Evolutionary conservation across 2,888 invertebrate species (phyloP).

Genomic region (Lapara coniferarum): DNA sequence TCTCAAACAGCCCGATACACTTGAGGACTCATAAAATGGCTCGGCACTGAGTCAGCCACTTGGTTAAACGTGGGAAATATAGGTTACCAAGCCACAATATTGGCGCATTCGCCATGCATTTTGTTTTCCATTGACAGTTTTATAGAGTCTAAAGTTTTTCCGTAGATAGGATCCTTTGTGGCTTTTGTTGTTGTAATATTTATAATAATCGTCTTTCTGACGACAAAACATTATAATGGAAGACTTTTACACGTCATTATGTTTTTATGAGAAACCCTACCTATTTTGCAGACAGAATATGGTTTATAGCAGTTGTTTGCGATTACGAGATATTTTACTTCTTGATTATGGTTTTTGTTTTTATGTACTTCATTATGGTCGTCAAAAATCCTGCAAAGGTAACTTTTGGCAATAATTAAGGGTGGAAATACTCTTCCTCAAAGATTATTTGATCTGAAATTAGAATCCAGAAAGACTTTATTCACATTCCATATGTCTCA

Average conservation of each 20-base stretch:
- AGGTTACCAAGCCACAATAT: conserved; percentile 29
- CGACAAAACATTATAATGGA: conserved; percentile 20
- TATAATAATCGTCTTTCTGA: conserved; percentile 19
- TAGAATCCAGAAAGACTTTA: too few species aligned
- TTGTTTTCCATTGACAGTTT: conserved; percentile 32
- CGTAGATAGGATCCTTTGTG: conserved; percentile 3
- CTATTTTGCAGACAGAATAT: conserved; percentile 2
- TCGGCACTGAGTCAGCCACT: conserved; percentile 18
- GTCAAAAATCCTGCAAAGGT: neutral
- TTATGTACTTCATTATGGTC: neutral
- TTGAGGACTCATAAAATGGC: conserved; percentile 45
- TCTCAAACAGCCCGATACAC: conserved; percentile 48
- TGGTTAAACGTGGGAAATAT: conserved; percentile 34
- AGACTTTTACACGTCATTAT: conserved; percentile 21
- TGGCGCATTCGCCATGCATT: conserved; percentile 35
- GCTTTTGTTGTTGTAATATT: conserved; percentile 20
- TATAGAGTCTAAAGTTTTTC: conserved; percentile 25
- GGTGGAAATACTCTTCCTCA: too few species aligned
- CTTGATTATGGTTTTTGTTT: conserved; percentile 2
- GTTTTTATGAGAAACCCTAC: conserved; percentile 16
- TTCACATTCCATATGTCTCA: too few species aligned
- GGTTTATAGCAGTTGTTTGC: conserved; percentile 5
- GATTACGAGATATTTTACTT: neutral
- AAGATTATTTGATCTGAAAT: too few species aligned
- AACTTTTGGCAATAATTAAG: too few species aligned